Evolutionary conservation across 1,140 invertebrate genomes (phyloP).

Genomic region (Bacillus rossius): DNA sequence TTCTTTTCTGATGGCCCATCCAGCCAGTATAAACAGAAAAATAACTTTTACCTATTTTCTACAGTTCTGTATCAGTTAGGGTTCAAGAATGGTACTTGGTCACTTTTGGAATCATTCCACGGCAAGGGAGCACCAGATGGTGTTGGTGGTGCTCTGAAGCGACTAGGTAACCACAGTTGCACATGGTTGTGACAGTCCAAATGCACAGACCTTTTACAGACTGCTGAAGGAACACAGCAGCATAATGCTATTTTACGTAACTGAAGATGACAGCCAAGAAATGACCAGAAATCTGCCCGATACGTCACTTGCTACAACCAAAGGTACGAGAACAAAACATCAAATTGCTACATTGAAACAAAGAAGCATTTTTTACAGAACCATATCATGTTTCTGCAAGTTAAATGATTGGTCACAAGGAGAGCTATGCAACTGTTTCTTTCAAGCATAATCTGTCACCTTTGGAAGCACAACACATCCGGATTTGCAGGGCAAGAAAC

Average conservation of each 20-base stretch:
- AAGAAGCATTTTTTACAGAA: too few species aligned
- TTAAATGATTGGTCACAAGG: too few species aligned
- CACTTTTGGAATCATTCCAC: conserved; percentile 30
- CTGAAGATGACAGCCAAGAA: not conserved
- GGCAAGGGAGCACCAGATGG: conserved; percentile 30
- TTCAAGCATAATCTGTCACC: too few species aligned
- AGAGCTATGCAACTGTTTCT: too few species aligned
- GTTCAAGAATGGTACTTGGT: conserved; percentile 19
- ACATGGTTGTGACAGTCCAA: conserved; percentile 1
- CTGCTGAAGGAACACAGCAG: conserved; percentile 1
- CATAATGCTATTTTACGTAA: conserved; percentile 8
- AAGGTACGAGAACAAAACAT: too few species aligned
- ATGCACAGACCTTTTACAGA: conserved; percentile 3
- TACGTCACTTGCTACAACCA: too few species aligned
- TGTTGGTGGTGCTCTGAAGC: conserved; percentile 20
- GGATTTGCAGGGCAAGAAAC: too few species aligned
- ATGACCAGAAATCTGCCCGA: not conserved
- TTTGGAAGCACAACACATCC: too few species aligned
- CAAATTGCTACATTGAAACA: too few species aligned
- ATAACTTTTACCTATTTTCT: conserved; percentile 15
- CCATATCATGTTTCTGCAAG: too few species aligned
- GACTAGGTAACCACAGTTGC: conserved; percentile 5
- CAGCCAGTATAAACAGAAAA: conserved; percentile 21
- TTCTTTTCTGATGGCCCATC: conserved; percentile 23
- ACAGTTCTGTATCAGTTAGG: conserved; percentile 9